These are phyloP conservation scores for Scytalopus superciliaris DNA, from an alignment of 2,113 vertebrate genomes.

Conservation along the genomic window DNA sequence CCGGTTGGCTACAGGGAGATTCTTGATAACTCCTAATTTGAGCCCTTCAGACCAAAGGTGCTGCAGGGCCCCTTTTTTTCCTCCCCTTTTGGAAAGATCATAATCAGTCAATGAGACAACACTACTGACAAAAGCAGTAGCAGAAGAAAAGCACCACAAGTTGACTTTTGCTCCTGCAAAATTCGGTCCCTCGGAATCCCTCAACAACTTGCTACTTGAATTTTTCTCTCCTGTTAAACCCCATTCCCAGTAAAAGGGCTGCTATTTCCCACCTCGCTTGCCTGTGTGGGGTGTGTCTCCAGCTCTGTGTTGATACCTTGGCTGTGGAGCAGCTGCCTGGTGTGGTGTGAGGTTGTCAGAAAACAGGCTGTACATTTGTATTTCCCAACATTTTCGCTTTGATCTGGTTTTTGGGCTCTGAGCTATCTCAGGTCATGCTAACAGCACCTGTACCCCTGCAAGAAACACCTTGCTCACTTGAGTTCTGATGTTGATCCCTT, in stretches of 20 bases:
- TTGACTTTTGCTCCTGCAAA: conserved; percentile 20
- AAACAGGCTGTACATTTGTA: not conserved
- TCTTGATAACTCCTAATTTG: conserved; percentile 56
- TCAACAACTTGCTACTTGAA: not conserved
- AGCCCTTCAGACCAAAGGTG: not conserved
- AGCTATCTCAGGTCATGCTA: conserved; percentile 54
- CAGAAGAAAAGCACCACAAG: not conserved
- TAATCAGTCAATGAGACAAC: conserved; percentile 22
- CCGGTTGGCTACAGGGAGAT: conserved; percentile 38
- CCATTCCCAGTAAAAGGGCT: not conserved
- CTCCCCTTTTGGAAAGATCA: not conserved
- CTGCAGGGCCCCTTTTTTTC: not conserved
- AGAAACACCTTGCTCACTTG: not conserved
- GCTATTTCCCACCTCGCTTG: not conserved
- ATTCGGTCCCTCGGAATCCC: not conserved
- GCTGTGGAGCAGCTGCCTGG: not conserved
- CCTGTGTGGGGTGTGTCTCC: not conserved
- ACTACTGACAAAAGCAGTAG: not conserved
- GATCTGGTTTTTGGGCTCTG: conserved; percentile 45
- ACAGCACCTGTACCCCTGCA: conserved; percentile 34
- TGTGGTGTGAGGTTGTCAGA: conserved; percentile 34
- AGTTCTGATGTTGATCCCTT: not conserved
- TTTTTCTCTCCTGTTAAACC: not conserved
- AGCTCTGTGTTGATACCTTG: not conserved
- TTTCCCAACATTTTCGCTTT: conserved; percentile 60